These are phyloP conservation scores for Diploptera punctata DNA, from an alignment of 2,888 invertebrate genomes.

Conservation along the genomic window DNA sequence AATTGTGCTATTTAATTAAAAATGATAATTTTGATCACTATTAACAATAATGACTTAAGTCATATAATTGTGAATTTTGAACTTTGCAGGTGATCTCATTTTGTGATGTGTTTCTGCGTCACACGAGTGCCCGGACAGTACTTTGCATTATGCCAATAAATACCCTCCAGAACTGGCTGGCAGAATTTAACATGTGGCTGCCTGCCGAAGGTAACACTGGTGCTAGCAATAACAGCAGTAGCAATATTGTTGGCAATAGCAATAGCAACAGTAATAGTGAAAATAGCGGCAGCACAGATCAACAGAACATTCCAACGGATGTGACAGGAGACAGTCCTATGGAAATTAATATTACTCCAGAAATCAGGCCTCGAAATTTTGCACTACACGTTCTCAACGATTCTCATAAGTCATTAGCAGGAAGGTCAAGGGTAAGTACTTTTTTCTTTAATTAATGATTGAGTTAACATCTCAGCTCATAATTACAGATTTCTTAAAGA, in stretches of 20 bases:
- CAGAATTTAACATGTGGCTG: constrained; percentile 98
- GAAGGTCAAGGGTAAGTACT: constrained; percentile 78
- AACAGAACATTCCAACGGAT: not conserved
- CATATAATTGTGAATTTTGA: too few species aligned
- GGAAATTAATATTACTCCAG: constrained; percentile 57
- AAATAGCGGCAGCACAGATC: not conserved
- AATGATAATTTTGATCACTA: too few species aligned
- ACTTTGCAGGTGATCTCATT: constrained; percentile 84
- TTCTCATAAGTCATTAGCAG: constrained; percentile 88
- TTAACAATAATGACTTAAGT: too few species aligned
- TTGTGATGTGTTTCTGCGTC: constrained; percentile 92
- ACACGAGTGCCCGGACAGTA: constrained; percentile 87
- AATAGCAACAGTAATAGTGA: not conserved
- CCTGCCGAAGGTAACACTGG: constrained; percentile 61
- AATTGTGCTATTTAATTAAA: too few species aligned
- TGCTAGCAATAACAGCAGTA: not conserved
- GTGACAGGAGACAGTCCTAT: not conserved
- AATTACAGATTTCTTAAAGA: too few species aligned
- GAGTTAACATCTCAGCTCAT: too few species aligned
- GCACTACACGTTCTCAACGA: constrained; percentile 92
- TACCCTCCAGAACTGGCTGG: constrained; percentile 96
- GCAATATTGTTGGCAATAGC: not conserved
- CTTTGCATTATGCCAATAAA: constrained; percentile 98
- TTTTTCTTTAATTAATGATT: constrained; percentile 9
- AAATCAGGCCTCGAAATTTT: constrained; percentile 80